Conservation (phyloP, 1,140 invertebrate species). For the honey bee (Apis mellifera) region DNA sequence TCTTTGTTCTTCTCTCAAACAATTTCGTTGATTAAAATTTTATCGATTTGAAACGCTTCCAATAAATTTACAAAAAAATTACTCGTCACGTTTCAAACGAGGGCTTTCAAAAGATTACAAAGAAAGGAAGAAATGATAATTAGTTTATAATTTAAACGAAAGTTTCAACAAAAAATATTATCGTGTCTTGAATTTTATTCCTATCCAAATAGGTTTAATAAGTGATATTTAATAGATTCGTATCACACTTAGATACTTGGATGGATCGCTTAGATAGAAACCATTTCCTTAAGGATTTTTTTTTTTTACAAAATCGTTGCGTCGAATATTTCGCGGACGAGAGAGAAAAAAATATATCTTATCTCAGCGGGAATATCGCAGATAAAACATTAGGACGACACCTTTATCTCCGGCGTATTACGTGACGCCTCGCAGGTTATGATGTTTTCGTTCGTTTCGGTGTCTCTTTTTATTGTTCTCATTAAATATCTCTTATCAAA, state of each 20-base stretch:
- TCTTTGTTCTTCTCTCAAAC: not conserved
- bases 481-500: not conserved
- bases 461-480: slow-evolving; percentile 1
- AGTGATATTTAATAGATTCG: not conserved
- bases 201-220: not conserved
- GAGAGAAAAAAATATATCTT: slow-evolving; percentile 24
- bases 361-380: not conserved
- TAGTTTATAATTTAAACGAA: no score
- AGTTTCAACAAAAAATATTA: no score
- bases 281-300: not conserved
- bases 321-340: not conserved
- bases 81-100: no score
- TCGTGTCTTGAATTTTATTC: not conserved
- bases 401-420: slow-evolving; percentile 35
- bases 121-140: no score
- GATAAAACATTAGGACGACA: slow-evolving; percentile 10
- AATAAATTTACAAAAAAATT: no score
- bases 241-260: not conserved
- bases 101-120: no score
- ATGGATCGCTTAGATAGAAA: not conserved
- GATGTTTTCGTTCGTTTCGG: no score
- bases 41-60: no score
- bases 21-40: not conserved
- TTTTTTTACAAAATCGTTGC: not conserved
- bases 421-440: not conserved